Conservation (phyloP, 2,113 vertebrate genomes). For the Synchiropus splendidus region DNA sequence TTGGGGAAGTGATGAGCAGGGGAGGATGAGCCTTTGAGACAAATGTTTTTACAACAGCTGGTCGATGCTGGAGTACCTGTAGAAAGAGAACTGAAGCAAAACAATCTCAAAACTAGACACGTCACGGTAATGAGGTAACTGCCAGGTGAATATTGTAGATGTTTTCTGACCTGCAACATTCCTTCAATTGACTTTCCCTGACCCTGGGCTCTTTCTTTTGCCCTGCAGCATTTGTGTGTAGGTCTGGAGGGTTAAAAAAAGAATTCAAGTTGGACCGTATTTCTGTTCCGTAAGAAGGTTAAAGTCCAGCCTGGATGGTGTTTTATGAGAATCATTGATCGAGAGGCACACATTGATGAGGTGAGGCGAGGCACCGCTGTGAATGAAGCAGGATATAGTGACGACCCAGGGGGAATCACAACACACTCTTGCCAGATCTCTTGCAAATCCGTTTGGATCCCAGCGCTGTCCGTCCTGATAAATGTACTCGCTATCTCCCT, state of each 20-base stretch:
- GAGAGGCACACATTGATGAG: constrained; percentile 40
- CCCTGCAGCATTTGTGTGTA: constrained; percentile 18
- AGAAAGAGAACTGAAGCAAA: not conserved
- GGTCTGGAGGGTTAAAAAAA: constrained; percentile 27
- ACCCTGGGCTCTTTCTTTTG: constrained; percentile 22
- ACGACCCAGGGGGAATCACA: constrained; percentile 62
- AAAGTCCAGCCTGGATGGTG: constrained; percentile 36
- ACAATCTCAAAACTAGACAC: constrained; percentile 13
- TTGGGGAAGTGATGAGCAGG: constrained; percentile 12
- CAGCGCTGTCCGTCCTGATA: constrained; percentile 44
- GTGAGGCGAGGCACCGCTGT: constrained; percentile 39
- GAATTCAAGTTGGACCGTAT: constrained; percentile 34
- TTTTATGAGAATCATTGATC: constrained; percentile 61
- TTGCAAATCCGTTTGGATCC: constrained; percentile 47
- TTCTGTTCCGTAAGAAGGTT: constrained; percentile 6
- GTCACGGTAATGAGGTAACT: constrained; percentile 40
- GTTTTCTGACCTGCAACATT: constrained; percentile 11
- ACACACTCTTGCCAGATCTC: constrained; percentile 54
- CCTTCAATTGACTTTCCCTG: constrained; percentile 15
- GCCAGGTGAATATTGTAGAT: constrained; percentile 33
- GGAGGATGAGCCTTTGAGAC: constrained; percentile 18
- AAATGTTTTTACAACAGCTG: constrained; percentile 22
- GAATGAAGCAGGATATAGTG: constrained; percentile 55
- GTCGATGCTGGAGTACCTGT: constrained; percentile 34
- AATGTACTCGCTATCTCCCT: constrained; percentile 40